A percentile compares a stretch with the other conserved stretches of the same genome.
phyloP scores from a whole-genome alignment of 2,797 vertebrate genomes.

The Pseudomugil tenellus region DNA sequence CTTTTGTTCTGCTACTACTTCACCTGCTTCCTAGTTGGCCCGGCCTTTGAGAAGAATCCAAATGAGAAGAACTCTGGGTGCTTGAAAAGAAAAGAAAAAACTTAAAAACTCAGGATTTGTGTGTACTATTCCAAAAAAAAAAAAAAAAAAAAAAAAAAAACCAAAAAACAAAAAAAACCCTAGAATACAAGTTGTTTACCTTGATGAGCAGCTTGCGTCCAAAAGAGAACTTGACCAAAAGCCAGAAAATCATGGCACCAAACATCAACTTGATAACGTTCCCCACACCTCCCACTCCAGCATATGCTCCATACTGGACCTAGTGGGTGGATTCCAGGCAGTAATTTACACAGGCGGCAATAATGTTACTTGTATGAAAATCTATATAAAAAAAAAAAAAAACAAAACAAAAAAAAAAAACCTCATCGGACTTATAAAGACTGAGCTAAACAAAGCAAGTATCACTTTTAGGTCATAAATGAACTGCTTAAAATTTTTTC shows the following conservation, averaged over 20 bases:
- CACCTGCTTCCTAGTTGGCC: conserved; percentile 96
- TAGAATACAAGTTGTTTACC: conserved; percentile 76
- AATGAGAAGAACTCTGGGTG: conserved; percentile 93
- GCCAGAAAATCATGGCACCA: conserved; percentile 89
- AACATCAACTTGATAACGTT: conserved; percentile 90
- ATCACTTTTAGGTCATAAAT: neutral
- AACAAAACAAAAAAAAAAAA: neutral
- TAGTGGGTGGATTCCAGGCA: conserved; percentile 49
- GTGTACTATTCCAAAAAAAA: neutral
- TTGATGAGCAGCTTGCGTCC: conserved; percentile 92
- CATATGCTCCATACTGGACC: conserved; percentile 92
- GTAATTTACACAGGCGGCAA: neutral
- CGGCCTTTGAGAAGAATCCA: conserved; percentile 89
- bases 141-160: conserved; percentile 2
- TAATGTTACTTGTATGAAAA: neutral
- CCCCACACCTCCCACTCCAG: conserved; percentile 85
- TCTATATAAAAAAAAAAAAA: neutral
- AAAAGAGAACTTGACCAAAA: conserved; percentile 90
- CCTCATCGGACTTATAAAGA: no score
- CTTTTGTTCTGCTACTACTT: conserved; percentile 1
- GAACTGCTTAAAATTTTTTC: neutral
- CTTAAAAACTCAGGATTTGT: neutral
- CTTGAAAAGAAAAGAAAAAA: conserved; percentile 67
- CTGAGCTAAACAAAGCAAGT: neutral
- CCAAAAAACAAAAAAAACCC: neutral